Base-by-base conservation (phyloP, 2,888 invertebrate species). In the Abrostola tripartita region DNA sequence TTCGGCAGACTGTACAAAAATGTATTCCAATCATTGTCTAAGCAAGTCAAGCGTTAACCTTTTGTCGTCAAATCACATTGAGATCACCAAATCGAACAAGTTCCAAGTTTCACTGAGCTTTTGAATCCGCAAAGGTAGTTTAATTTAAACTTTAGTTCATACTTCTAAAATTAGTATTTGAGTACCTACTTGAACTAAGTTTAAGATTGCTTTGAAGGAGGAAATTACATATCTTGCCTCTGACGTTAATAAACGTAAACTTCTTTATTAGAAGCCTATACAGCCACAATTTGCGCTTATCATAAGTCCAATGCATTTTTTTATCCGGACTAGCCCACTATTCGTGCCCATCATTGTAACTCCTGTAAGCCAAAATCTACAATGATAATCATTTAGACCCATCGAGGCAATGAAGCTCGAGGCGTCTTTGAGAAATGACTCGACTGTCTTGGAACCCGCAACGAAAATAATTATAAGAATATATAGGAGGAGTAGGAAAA, bases 161-260 rank as follows among this genome's bases (percentile, higher is more conserved):
- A 44, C 42, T 44, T 56, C 12, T 41, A 10, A 56, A 56, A 60
- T 11, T 50, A 14, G 35, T 10, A 5, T 12, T 9, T 12, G 9
- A n/a, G 36, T 54, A 40, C 24, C 14, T 40, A 5, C 9, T 35
- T 11, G 37, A 5, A 14, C 37, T 12, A 72, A 73, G 52, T 73
- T 55, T 54, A 47, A 67, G 37, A 57, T 53, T 71, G 37, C 41
- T 24, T 52, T 14, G 14, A 24, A 5, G 24, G 6, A 47, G 24
- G 8, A 24, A 47, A 47, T 24, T 47, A 24, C 44, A 24, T 10
- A 9, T 41, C 41, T 14, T 47, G 14, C 44, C 6, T 14, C 14
- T 14, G 14, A 44, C 11, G 14, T 44, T 14, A 41, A 24, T 4
- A 14, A 42, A 6, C 42, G n/a, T 24, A 24, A 50, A 2, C 1